Evolutionary conservation across 2,113 vertebrate genomes (phyloP).

Genomic region (Rhinolophus sinicus): DNA sequence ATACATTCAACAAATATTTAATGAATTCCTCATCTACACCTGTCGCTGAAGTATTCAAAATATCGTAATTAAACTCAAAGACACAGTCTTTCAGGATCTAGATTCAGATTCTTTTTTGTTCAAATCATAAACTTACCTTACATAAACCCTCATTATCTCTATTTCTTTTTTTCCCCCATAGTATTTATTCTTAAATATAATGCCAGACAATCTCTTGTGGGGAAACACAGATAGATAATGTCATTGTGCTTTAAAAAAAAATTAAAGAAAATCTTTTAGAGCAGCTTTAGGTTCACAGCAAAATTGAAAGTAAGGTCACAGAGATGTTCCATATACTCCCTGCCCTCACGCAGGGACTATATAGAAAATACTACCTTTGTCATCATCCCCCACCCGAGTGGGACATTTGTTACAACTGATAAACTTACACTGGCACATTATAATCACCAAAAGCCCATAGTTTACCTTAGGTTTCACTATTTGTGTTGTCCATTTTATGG

Average conservation of each 20-base stretch:
- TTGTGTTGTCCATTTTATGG: too few relatives aligned
- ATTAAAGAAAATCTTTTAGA: not conserved
- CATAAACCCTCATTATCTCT: not conserved
- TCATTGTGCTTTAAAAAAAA: not conserved
- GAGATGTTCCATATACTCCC: not conserved
- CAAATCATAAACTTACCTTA: not conserved
- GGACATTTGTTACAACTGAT: not conserved
- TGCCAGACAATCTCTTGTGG: not conserved
- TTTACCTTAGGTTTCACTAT: too few relatives aligned
- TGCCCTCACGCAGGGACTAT: not conserved
- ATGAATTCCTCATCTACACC: not conserved
- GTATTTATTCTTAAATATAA: constrained; percentile 24
- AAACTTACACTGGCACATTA: too few relatives aligned
- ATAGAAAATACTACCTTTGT: too few relatives aligned
- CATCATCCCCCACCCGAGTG: not conserved
- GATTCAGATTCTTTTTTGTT: not conserved
- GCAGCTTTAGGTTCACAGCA: not conserved
- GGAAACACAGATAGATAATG: not conserved
- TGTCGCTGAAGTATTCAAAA: not conserved
- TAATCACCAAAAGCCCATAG: too few relatives aligned
- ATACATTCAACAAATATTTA: not conserved
- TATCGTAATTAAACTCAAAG: not conserved
- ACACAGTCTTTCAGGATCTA: not conserved
- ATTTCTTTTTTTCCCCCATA: not conserved
- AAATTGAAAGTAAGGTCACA: not conserved